Conservation (phyloP, 37 sponge, comb jelly and placozoan species). For the Hexactinellida sp. region DNA sequence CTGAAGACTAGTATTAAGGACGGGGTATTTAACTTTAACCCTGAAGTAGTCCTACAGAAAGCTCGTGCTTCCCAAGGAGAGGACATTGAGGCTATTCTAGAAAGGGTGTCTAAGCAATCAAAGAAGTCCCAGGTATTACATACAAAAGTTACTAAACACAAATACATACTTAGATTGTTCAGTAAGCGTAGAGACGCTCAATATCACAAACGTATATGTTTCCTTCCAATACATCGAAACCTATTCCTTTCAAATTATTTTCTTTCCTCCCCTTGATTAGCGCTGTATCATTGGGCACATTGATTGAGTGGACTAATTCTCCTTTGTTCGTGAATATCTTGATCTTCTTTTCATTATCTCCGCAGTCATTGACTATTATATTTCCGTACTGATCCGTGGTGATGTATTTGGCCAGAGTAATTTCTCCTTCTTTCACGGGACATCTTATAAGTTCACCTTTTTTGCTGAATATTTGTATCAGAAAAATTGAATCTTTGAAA, state of each 20-base stretch:
- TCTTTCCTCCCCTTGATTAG: neutral
- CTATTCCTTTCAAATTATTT: neutral
- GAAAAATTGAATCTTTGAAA: neutral
- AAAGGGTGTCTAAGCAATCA: neutral
- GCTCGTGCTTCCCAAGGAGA: neutral
- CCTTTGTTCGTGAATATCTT: neutral
- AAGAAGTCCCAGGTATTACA: neutral
- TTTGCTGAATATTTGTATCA: neutral
- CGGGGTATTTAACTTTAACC: neutral
- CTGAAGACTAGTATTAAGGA: neutral
- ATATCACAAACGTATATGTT: neutral
- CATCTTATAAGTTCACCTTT: neutral
- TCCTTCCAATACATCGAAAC: neutral
- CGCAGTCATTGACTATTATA: neutral
- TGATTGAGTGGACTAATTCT: neutral
- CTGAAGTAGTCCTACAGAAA: neutral
- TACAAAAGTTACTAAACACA: neutral
- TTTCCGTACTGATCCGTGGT: neutral
- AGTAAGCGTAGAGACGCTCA: neutral
- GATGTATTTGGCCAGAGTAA: neutral
- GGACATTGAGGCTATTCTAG: neutral
- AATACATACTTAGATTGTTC: neutral
- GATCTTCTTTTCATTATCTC: neutral
- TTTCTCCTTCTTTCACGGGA: neutral
- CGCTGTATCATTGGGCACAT: neutral